These are phyloP conservation scores for rabbit (Oryctolagus cuniculus) DNA, from an alignment of 2,113 vertebrate genomes.

Conservation along the genomic window DNA sequence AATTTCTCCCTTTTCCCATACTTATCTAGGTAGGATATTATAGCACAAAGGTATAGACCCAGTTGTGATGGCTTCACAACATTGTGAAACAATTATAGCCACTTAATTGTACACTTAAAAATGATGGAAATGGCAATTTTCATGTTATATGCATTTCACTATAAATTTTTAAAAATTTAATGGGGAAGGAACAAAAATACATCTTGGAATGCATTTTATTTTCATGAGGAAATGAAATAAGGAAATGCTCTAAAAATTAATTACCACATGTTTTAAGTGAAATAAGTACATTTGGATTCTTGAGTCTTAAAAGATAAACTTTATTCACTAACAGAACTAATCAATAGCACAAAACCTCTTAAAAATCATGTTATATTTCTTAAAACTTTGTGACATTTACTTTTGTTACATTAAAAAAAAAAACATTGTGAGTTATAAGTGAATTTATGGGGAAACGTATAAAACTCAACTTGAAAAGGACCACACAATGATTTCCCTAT, in stretches of 20 bases:
- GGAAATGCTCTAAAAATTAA: constrained; percentile 40
- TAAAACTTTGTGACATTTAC: constrained; percentile 22
- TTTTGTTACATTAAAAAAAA: no score
- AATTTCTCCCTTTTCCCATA: constrained; percentile 10
- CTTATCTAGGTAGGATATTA: constrained; percentile 5
- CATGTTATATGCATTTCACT: constrained; percentile 1
- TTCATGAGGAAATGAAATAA: background rate
- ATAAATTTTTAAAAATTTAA: constrained; percentile 3
- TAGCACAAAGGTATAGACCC: constrained; percentile 17
- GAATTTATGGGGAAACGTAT: background rate
- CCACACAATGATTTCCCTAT: background rate
- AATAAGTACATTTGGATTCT: constrained; percentile 26
- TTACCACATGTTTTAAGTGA: constrained; percentile 19
- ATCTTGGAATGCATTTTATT: constrained; percentile 46
- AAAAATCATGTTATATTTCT: background rate
- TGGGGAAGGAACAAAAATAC: background rate
- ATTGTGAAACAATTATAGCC: background rate
- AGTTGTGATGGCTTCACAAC: background rate
- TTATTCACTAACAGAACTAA: constrained; percentile 31
- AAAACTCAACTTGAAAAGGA: background rate
- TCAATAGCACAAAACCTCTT: background rate
- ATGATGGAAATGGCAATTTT: constrained; percentile 19
- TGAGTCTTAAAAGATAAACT: constrained; percentile 44
- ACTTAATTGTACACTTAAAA: background rate
- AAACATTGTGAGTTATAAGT: constrained; percentile 5